These are phyloP conservation scores for Drosophila auraria DNA, from an alignment of 1,140 invertebrate species.

Conservation along the genomic window DNA sequence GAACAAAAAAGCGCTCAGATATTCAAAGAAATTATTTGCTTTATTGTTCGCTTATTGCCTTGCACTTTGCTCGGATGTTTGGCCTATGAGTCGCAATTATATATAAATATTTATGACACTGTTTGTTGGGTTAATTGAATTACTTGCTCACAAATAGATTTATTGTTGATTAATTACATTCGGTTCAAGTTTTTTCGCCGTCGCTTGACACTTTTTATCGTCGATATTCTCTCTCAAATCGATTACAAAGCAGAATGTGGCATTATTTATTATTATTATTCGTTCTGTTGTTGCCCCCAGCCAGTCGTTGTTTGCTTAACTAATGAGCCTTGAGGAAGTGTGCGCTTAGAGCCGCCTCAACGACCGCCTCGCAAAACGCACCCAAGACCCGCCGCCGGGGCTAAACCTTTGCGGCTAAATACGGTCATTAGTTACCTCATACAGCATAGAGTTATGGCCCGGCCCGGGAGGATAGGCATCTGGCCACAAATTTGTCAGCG, in stretches of 20 bases:
- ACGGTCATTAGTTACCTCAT: slow-evolving; percentile 46
- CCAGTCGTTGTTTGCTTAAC: slow-evolving; percentile 43
- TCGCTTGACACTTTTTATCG: slow-evolving; percentile 47
- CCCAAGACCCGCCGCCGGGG: slow-evolving; percentile 10
- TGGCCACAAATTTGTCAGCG: slow-evolving; percentile 53
- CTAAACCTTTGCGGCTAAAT: slow-evolving; percentile 31
- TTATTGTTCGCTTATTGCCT: slow-evolving; percentile 52
- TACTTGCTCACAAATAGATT: slow-evolving; percentile 59
- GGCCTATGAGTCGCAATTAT: slow-evolving; percentile 56
- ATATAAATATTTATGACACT: slow-evolving; percentile 63
- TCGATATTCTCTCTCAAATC: slow-evolving; percentile 37
- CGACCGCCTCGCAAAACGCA: slow-evolving; percentile 22
- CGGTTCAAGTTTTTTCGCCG: slow-evolving; percentile 46
- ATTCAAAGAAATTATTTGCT: slow-evolving; percentile 52
- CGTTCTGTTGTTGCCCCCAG: slow-evolving; percentile 10
- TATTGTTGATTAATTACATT: slow-evolving; percentile 74
- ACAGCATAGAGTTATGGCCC: slow-evolving; percentile 39
- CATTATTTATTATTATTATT: slow-evolving; percentile 49
- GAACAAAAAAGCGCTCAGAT: slow-evolving; percentile 30
- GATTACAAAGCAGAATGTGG: slow-evolving; percentile 56
- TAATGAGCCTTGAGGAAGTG: slow-evolving; percentile 61
- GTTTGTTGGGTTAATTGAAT: slow-evolving; percentile 57
- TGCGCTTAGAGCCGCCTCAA: not conserved
- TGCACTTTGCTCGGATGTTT: slow-evolving; percentile 47
- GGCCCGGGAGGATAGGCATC: slow-evolving; percentile 48